Conservation (phyloP, 2,888 invertebrate species). For the Tolmerus cingulatus region DNA sequence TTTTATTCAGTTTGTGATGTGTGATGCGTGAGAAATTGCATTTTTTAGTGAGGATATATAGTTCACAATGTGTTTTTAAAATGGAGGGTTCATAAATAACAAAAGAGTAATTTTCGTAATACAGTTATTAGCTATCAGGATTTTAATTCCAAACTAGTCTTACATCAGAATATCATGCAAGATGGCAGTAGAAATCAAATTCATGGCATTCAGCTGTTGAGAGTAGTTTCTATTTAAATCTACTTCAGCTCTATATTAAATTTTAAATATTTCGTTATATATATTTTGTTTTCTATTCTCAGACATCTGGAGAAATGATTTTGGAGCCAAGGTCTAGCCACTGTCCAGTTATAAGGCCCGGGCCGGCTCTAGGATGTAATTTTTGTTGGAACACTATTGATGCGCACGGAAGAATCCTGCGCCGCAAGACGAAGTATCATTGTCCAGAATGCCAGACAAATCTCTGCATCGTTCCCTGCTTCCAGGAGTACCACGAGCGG, state of each 20-base stretch:
- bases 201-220: too few species aligned
- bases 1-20: too few species aligned
- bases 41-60: too few species aligned
- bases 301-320: constrained; percentile 64
- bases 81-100: too few species aligned
- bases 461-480: constrained; percentile 88
- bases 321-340: constrained; percentile 74
- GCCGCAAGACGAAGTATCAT: constrained; percentile 88
- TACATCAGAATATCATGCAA: too few species aligned
- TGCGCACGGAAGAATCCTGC: constrained; percentile 79
- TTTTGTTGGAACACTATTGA: constrained; percentile 92
- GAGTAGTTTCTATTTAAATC: not conserved
- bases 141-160: too few species aligned
- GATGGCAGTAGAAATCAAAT: too few species aligned
- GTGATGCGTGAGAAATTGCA: too few species aligned
- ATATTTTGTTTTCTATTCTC: constrained; percentile 50
- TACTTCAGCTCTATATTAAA: not conserved
- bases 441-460: constrained; percentile 91
- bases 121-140: too few species aligned
- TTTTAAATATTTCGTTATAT: not conserved
- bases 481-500: constrained; percentile 83
- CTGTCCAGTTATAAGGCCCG: constrained; percentile 82
- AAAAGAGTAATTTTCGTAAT: too few species aligned
- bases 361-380: constrained; percentile 86
- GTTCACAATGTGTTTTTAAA: too few species aligned